Percentiles rank a stretch among this genome's conserved stretches.
Conservation (phyloP, 2,113 vertebrate species). For the Mormyrus iriodes region DNA sequence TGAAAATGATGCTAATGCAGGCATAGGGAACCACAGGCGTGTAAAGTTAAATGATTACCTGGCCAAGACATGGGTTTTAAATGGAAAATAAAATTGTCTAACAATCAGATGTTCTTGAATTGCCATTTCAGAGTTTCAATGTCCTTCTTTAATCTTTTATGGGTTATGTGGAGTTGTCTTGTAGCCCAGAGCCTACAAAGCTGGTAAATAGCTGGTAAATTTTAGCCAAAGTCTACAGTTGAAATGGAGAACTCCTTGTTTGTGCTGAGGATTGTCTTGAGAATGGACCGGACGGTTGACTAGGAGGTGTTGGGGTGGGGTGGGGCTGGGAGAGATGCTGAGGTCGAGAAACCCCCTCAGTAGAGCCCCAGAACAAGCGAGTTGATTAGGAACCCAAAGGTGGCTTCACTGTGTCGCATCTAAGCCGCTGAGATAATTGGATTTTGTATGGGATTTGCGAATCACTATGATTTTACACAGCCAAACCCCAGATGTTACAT, state of each 20-base stretch:
- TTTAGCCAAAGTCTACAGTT: neutral
- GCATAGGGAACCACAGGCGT: neutral
- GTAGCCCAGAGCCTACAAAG: neutral
- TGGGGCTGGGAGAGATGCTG: neutral
- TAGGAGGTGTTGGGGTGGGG: neutral
- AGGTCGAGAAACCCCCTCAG: neutral
- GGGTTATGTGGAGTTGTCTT: neutral
- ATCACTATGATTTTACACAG: constrained; percentile 21
- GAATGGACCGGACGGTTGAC: neutral
- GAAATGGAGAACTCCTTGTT: neutral
- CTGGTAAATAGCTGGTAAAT: neutral
- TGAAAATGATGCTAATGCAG: neutral
- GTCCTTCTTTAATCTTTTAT: neutral
- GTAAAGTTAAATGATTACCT: neutral
- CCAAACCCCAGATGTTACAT: constrained; percentile 12
- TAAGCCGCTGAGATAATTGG: constrained; percentile 20
- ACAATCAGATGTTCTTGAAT: neutral
- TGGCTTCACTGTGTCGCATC: constrained; percentile 1
- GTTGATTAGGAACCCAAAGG: constrained; percentile 18
- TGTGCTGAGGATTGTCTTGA: neutral
- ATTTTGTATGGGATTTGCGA: constrained; percentile 19
- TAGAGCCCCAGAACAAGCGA: neutral
- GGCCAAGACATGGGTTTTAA: neutral
- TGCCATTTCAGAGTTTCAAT: neutral
- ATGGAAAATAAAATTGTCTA: neutral